Evolutionary conservation across 2,888 invertebrate species (phyloP).

Genomic region (Amblyjoppa proteus): DNA sequence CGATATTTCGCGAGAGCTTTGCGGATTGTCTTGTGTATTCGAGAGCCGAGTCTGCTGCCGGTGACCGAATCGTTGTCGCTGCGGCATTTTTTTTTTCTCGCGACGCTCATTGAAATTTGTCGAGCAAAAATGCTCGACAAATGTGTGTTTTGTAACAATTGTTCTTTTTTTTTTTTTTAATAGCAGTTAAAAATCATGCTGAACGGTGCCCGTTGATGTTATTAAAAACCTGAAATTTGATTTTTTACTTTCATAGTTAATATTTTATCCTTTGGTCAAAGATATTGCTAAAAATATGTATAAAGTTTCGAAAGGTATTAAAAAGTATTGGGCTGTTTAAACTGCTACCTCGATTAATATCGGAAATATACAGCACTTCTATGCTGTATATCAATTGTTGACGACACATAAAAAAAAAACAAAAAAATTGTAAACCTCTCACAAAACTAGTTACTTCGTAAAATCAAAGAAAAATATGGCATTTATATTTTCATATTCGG

Average conservation of each 20-base stretch:
- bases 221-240: not conserved
- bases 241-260: not conserved
- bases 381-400: not conserved
- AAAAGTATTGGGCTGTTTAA: not conserved
- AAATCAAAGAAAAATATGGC: not conserved
- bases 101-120: not conserved
- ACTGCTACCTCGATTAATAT: not conserved
- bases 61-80: not conserved
- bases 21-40: not conserved
- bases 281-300: not conserved
- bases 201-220: not conserved
- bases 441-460: no score
- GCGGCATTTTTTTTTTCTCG: not conserved
- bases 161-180: not conserved
- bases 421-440: no score
- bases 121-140: no score
- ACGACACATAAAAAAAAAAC: not conserved
- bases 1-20: constrained; percentile 24
- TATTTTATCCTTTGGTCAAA: no score
- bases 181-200: not conserved
- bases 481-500: not conserved
- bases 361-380: not conserved
- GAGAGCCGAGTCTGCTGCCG: not conserved
- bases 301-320: not conserved
- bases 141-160: not conserved